Evolutionary conservation across 2,888 invertebrate genomes (phyloP).

Genomic region (Polia nebulosa): DNA sequence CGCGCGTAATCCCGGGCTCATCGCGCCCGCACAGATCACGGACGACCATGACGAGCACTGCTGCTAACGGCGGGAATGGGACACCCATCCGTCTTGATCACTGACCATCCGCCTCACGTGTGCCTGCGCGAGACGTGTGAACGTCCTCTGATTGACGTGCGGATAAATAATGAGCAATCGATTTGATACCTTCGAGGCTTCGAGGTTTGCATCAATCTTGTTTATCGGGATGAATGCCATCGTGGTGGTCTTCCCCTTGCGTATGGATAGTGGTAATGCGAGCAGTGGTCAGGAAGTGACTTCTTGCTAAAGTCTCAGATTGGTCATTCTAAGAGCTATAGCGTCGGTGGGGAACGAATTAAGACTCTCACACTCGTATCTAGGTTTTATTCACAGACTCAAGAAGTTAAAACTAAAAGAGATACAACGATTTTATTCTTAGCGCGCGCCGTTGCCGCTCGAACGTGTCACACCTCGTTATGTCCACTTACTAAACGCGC

Average conservation of each 20-base stretch:
- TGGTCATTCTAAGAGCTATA: background rate
- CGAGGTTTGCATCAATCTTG: constrained; percentile 33
- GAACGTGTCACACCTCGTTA: no score
- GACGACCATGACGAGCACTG: constrained; percentile 8
- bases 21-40: constrained; percentile 41
- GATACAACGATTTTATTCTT: no score
- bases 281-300: background rate
- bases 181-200: constrained; percentile 21
- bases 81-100: constrained; percentile 51
- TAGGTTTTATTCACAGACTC: no score
- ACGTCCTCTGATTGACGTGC: constrained; percentile 21
- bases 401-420: no score
- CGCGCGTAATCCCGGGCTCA: constrained; percentile 49
- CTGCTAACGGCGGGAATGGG: background rate
- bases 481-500: no score
- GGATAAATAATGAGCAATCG: constrained; percentile 23
- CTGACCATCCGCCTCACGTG: constrained; percentile 15
- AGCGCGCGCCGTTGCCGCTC: no score
- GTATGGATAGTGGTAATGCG: background rate
- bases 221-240: background rate
- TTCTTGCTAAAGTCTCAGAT: background rate
- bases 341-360: no score
- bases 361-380: no score
- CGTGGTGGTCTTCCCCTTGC: background rate
- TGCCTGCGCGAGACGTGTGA: background rate